Evolutionary conservation across 2,888 invertebrate species (phyloP), one percentile per base, ranked within the genome.

Genomic region (Strigamia transsilvanica): DNA sequence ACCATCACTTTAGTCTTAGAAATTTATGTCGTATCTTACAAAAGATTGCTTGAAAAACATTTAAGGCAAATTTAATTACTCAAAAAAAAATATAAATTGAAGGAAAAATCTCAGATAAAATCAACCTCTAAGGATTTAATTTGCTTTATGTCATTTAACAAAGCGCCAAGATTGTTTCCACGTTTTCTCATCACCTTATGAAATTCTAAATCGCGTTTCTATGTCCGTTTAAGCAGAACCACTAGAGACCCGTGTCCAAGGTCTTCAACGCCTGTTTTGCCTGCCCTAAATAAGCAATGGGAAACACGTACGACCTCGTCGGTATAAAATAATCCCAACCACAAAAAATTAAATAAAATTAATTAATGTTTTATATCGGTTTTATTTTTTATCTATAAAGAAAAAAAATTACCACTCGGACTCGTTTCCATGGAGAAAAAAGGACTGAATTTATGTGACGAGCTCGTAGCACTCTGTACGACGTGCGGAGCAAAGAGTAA

Each of bases 101-200:
- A 51, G n/a, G 10, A 10, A 10, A 51, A 13, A 51, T 51, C n/a
- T 51, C 51, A 51, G 15, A n/a, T 34, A 34, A 34, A 34, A 34
- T 34, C 34, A 34, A 34, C 34, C 34, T 34, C 34, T 34, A 34
- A 34, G 34, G 7, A 34, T n/a, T 51, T n/a, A 51, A 51, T 51
- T 51, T 51, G 51, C 13, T 34, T 51, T 51, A 51, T n/a, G 3
- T 51, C 51, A 51, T n/a, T 51, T 51, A 51, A 51, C 51, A 51
- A 51, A 51, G 4, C 15, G 10, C 5, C 10, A 13, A 51, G 51
- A 51, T 51, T 51, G 51, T 6, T 51, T 51, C 51, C 13, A 51
- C 51, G n/a, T 51, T 51, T 51, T 51, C 51, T 51, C 51, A 51
- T 51, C n/a, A 51, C 51, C 51, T 51, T 51, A 51, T 51, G 51